phyloP scores from a whole-genome alignment of 2,888 invertebrate species.

The Baccha elongata region DNA sequence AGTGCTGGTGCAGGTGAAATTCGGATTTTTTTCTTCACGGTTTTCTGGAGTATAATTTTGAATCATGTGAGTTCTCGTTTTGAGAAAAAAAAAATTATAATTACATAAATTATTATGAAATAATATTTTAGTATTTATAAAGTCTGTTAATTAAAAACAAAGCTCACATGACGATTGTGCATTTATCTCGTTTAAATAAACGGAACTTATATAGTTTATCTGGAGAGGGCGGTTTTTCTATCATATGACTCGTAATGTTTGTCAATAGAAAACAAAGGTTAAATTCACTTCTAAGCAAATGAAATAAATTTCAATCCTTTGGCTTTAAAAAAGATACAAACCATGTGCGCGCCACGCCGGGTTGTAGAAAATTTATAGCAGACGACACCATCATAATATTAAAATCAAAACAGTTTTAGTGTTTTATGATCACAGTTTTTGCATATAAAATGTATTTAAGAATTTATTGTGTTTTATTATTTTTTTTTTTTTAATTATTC shows the following conservation, averaged over 20 bases:
- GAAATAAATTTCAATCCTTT: conserved; percentile 1
- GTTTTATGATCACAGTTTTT: conserved; percentile 8
- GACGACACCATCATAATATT: conserved; percentile 17
- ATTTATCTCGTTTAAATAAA: not conserved
- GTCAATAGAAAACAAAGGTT: conserved; percentile 16
- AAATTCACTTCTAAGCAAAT: not conserved
- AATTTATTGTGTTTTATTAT: not conserved
- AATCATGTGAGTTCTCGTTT: conserved; percentile 59
- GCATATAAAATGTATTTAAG: not conserved
- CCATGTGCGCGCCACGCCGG: conserved; percentile 5
- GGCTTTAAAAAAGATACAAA: not conserved
- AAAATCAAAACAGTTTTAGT: not conserved
- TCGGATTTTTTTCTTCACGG: conserved; percentile 17
- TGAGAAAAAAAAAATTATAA: conserved; percentile 19
- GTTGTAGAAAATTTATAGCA: conserved; percentile 5
- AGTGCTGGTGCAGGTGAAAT: conserved; percentile 43
- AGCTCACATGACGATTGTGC: conserved; percentile 1
- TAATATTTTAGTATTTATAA: conserved; percentile 28
- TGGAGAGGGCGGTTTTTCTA: not conserved
- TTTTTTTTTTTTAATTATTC: conserved; percentile 6
- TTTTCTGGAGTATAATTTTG: conserved; percentile 13
- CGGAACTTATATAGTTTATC: not conserved
- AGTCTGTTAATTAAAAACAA: conserved; percentile 14
- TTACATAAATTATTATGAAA: conserved; percentile 3
- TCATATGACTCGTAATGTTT: conserved; percentile 12